Evolutionary conservation across 2,888 invertebrate species (phyloP).

Genomic region (Cotesia congregata): DNA sequence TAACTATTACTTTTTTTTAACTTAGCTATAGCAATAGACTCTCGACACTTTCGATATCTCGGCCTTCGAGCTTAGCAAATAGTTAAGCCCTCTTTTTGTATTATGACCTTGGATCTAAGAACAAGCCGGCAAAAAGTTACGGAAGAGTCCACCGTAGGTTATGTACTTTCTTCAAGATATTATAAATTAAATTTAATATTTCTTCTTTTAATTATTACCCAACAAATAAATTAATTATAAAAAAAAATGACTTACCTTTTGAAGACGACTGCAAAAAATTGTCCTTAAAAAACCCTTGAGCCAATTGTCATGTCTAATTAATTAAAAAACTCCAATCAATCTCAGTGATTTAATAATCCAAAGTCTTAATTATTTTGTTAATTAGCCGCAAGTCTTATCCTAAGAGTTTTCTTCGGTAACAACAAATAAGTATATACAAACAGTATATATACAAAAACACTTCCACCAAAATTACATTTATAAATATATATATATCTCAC

Average conservation of each 20-base stretch:
- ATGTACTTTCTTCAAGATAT: neutral
- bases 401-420: neutral
- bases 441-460: conserved; percentile 5
- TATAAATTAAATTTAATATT: neutral
- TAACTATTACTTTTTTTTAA: neutral
- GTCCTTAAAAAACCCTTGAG: neutral
- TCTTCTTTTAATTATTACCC: no score
- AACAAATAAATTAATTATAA: neutral
- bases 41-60: conserved; percentile 11
- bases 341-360: neutral
- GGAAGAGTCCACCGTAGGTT: conserved; percentile 7
- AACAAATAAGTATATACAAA: neutral
- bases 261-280: neutral
- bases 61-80: conserved; percentile 8
- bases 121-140: neutral
- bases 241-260: neutral
- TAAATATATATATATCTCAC: conserved; percentile 7
- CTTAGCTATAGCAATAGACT: neutral
- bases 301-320: conserved; percentile 2
- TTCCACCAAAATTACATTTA: conserved; percentile 5
- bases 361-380: neutral
- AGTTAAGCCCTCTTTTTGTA: conserved; percentile 13
- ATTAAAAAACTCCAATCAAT: neutral
- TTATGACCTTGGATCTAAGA: conserved; percentile 17
- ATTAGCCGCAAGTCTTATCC: neutral